Conservation (phyloP, 1,140 invertebrate genomes). For the Schlechtendalia chinensis region DNA sequence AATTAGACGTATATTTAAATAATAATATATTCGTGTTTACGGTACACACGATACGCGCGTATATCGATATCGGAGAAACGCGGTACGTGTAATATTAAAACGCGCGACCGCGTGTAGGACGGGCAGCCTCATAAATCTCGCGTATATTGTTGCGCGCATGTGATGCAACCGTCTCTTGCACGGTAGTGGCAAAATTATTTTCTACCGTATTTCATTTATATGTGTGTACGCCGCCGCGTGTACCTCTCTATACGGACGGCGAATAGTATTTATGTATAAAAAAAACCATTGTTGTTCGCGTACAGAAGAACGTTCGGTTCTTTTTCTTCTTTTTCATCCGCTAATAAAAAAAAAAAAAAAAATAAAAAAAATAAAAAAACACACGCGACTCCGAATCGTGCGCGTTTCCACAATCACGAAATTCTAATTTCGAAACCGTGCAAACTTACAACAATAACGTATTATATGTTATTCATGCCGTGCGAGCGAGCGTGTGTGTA, state of each 20-base stretch:
- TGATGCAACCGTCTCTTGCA: not conserved
- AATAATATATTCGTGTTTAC: too few relatives aligned
- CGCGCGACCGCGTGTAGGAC: too few relatives aligned
- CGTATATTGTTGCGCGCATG: not conserved
- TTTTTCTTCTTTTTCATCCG: not conserved
- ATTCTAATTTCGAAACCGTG: slow-evolving; percentile 28
- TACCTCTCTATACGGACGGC: too few relatives aligned
- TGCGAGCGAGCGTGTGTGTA: not conserved
- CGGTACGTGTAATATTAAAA: too few relatives aligned
- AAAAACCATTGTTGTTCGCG: slow-evolving; percentile 10
- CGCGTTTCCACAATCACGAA: slow-evolving; percentile 21
- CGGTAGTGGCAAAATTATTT: slow-evolving; percentile 17
- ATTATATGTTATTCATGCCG: slow-evolving; percentile 1
- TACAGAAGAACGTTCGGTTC: not conserved
- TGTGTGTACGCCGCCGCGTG: not conserved
- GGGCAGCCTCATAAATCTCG: not conserved
- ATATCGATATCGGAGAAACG: too few relatives aligned
- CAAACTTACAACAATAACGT: slow-evolving; percentile 18
- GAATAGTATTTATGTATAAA: not conserved
- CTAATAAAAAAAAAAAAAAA: not conserved
- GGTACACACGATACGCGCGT: too few relatives aligned
- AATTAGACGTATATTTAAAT: too few relatives aligned
- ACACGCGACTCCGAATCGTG: slow-evolving; percentile 4
- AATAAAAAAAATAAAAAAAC: too few relatives aligned
- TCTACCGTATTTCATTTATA: not conserved